Conservation (phyloP, 1,140 invertebrate species). For the Bombyx mandarina region DNA sequence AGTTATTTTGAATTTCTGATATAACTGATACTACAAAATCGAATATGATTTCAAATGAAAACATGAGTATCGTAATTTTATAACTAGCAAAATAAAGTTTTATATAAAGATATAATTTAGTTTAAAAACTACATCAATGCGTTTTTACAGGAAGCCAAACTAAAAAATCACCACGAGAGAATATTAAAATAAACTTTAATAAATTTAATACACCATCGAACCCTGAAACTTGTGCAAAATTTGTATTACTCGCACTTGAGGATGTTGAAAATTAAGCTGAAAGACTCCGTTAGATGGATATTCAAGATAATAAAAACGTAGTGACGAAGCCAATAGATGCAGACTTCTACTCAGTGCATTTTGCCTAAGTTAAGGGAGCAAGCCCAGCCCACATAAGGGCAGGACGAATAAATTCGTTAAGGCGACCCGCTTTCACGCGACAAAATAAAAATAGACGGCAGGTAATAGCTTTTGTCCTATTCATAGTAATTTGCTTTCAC, state of each 20-base stretch:
- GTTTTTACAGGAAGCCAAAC: too few relatives aligned
- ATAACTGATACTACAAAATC: background rate
- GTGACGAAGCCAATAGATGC: background rate
- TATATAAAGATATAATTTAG: too few relatives aligned
- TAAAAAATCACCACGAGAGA: too few relatives aligned
- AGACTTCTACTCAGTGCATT: too few relatives aligned
- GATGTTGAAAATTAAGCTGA: too few relatives aligned
- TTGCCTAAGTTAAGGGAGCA: background rate
- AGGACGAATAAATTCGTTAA: constrained; percentile 48
- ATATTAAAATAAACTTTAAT: too few relatives aligned
- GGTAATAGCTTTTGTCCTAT: constrained; percentile 37
- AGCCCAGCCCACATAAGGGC: constrained; percentile 7
- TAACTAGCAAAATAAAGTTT: too few relatives aligned
- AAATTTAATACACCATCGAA: too few relatives aligned
- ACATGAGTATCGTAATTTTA: background rate
- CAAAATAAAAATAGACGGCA: constrained; percentile 43
- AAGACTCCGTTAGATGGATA: too few relatives aligned
- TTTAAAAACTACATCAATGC: too few relatives aligned
- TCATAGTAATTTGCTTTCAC: constrained; percentile 43
- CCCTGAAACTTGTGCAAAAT: too few relatives aligned
- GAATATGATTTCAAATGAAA: background rate
- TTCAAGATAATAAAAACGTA: background rate
- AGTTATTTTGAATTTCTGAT: background rate
- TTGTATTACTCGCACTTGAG: too few relatives aligned
- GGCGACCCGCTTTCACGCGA: constrained; percentile 25